Conservation (phyloP, 2,113 vertebrate genomes). For the Lampris incognitus region DNA sequence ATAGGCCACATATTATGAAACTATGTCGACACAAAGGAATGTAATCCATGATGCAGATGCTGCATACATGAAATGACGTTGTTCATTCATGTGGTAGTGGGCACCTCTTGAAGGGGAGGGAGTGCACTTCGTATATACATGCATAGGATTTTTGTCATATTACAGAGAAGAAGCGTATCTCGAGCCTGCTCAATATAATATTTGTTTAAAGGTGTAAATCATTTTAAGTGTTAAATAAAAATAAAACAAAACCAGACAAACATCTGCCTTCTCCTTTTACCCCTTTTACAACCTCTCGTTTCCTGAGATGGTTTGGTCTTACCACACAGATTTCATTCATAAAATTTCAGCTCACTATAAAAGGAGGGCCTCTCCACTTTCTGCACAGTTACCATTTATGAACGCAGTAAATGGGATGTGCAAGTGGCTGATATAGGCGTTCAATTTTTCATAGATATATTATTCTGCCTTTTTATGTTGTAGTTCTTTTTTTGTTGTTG, state of each 20-base stretch:
- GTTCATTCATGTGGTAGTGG: slow-evolving; percentile 72
- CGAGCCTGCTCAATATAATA: not conserved
- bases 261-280: slow-evolving; percentile 5
- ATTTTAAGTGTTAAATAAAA: not conserved
- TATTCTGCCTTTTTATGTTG: slow-evolving; percentile 29
- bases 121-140: slow-evolving; percentile 14
- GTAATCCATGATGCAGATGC: slow-evolving; percentile 71
- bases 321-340: slow-evolving; percentile 87
- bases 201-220: not conserved
- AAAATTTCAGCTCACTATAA: slow-evolving; percentile 86
- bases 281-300: slow-evolving; percentile 36
- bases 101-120: slow-evolving; percentile 51
- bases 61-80: slow-evolving; percentile 77
- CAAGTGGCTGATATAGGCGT: slow-evolving; percentile 23
- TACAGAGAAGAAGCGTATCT: not conserved
- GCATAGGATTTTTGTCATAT: not conserved
- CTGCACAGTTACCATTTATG: slow-evolving; percentile 70
- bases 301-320: slow-evolving; percentile 79
- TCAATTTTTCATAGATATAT: slow-evolving; percentile 11
- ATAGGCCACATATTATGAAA: not conserved
- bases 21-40: slow-evolving; percentile 26
- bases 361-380: slow-evolving; percentile 79
- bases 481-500: slow-evolving; percentile 15
- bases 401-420: slow-evolving; percentile 67
- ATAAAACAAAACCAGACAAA: not conserved